Base-by-base conservation (phyloP, 1,140 invertebrate species). In the Lethrus apterus region DNA sequence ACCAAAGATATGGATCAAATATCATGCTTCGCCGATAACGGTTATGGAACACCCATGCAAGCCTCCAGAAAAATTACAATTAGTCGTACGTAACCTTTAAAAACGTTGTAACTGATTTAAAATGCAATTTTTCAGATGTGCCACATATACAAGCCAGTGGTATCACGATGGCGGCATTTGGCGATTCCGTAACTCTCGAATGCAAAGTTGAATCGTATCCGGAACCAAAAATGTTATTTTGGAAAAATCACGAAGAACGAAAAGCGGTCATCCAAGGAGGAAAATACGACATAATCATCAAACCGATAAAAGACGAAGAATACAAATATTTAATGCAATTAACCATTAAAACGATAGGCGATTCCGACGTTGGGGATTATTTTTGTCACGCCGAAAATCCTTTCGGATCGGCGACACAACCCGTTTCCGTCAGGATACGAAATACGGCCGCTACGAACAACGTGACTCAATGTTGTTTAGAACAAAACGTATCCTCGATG, bases 1-100 rank as follows among this genome's bases (percentile, higher is more conserved):
- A 85, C 82, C 0, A 68, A 81, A 3, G 83, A 88, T 62, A 87
- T 89, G 81, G 80, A 86, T 58, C 77, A 85, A 55, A 83, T 89
- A 30, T 83, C 84, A 0, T 89, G 86, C 65, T 87, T 86, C 62
- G 86, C 84, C 1, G 85, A 89, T 67, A 89, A 89, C 62, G 85
- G 86, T 3, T 86, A 85, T 58, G 86, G 86, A 1, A 83, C 83
- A 1, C 84, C 86, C 3, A 87, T 86, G 79, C 84, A 89, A 64
- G 79, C 84, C 4, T 80, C 83, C 0, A 73, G 78, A 49, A 79
- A 78, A 57, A 81, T 89, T 48, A 79, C 78, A 42, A 85, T 89
- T 36, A 86, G 80, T 58, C 83, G 86, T 88, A 68, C 83, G 83
- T 79, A 20, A 24, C 3, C 36, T 8, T 35, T 21, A 8, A 5